Conservation (phyloP, 2,888 invertebrate genomes). For the Argyresthia goedartella region DNA sequence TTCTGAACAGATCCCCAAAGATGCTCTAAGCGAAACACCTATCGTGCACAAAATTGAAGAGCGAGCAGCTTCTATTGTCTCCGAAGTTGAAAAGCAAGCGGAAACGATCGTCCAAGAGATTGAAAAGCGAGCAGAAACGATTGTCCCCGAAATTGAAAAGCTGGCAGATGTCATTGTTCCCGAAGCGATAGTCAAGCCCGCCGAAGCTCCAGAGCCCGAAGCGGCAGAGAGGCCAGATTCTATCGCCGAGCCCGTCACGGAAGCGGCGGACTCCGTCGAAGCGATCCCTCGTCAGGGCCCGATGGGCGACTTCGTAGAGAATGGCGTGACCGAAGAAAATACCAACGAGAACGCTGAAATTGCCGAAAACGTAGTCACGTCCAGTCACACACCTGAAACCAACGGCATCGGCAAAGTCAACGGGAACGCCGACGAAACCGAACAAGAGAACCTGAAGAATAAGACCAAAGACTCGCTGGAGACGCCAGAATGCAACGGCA, state of each 20-base stretch:
- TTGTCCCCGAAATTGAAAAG: background rate
- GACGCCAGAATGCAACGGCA: slow-evolving; percentile 35
- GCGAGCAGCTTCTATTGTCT: background rate
- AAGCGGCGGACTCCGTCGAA: slow-evolving; percentile 17
- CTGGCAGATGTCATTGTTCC: background rate
- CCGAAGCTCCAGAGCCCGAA: background rate
- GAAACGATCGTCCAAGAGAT: background rate
- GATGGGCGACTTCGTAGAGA: background rate
- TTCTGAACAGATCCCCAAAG: background rate
- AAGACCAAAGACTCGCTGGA: slow-evolving; percentile 26
- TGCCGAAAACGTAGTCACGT: slow-evolving; percentile 10
- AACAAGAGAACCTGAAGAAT: slow-evolving; percentile 26
- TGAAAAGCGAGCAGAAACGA: background rate
- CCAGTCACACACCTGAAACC: slow-evolving; percentile 16
- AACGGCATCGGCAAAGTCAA: slow-evolving; percentile 8
- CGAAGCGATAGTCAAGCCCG: background rate
- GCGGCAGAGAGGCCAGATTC: background rate
- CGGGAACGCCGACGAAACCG: slow-evolving; percentile 18
- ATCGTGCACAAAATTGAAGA: background rate
- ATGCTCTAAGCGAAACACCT: background rate
- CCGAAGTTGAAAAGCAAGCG: background rate
- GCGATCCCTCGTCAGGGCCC: slow-evolving; percentile 3
- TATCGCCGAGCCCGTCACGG: slow-evolving; percentile 4
- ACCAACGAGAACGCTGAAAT: background rate
- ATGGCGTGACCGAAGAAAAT: background rate